phyloP scores from a whole-genome alignment of 2,888 invertebrate genomes.

The Chloromyia formosa region DNA sequence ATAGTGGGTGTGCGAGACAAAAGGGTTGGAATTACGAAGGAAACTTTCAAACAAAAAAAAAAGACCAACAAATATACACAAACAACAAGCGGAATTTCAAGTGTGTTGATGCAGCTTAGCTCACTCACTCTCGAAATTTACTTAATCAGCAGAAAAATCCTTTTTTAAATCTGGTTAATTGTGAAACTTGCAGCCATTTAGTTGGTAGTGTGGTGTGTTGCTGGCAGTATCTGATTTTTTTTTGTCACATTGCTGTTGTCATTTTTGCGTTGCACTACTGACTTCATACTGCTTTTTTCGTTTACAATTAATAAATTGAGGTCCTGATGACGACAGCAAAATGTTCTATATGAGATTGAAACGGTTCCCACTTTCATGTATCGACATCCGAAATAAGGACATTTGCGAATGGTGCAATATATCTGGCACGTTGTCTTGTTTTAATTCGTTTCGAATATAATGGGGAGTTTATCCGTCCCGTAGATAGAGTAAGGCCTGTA shows the following conservation, averaged over 20 bases:
- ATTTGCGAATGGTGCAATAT: not conserved
- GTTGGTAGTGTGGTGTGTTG: not conserved
- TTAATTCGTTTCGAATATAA: too few relatives aligned
- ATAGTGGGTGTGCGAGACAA: not conserved
- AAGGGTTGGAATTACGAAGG: slow-evolving; percentile 13
- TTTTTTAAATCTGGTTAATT: slow-evolving; percentile 19
- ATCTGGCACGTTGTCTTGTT: too few relatives aligned
- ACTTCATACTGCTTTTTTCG: slow-evolving; percentile 1
- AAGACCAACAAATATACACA: slow-evolving; percentile 38
- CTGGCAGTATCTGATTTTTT: not conserved
- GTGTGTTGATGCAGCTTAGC: slow-evolving; percentile 1
- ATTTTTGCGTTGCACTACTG: too few relatives aligned
- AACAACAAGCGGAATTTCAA: slow-evolving; percentile 39
- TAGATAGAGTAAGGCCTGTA: too few relatives aligned
- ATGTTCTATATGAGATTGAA: not conserved
- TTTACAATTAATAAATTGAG: slow-evolving; percentile 18
- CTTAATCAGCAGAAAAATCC: slow-evolving; percentile 41
- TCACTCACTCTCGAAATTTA: slow-evolving; percentile 39
- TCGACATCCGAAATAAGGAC: not conserved
- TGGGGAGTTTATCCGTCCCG: too few relatives aligned
- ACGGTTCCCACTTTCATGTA: slow-evolving; percentile 16
- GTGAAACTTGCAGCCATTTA: not conserved
- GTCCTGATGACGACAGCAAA: slow-evolving; percentile 33
- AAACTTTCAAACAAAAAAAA: not conserved
- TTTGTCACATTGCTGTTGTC: too few relatives aligned